Base-by-base conservation (phyloP, 2,113 vertebrate species). In the Turnix velox region DNA sequence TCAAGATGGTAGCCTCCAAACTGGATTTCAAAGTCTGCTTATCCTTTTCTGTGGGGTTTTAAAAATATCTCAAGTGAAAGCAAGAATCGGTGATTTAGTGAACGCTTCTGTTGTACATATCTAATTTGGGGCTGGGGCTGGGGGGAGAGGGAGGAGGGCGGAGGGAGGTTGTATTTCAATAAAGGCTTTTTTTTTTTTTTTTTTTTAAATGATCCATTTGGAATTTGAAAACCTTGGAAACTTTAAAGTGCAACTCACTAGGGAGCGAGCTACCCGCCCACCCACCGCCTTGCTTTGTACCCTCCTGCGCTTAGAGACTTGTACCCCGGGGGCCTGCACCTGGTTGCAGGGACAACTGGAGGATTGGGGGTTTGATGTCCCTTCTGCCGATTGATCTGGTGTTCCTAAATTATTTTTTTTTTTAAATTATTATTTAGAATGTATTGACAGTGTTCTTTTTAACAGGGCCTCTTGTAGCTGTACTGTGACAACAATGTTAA, bases 401-500 rank as follows among this genome's bases (percentile, higher is more conserved):
- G 81, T 96, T 96, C 67, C 86, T 97, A 92, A 93, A 94, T 96
- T 94, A 35, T 58, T 58, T 88, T 95, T 93, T 95, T 97, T n/a
- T n/a, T n/a, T n/a, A n/a, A n/a, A n/a, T n/a, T n/a, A n/a, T n/a
- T n/a, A n/a, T n/a, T n/a, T n/a, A 94, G 95, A 95, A 94, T 97
- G 95, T 97, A 97, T 97, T 97, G 96, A 98, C 97, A 97, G 96
- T 97, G 97, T 97, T 97, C 96, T 97, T 97, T 96, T 97, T 96
- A 97, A 95, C 94, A 96, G 96, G 97, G 90, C 87, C 94, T 96
- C 92, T 96, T 95, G 94, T 96, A 96, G 96, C 96, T 96, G 96
- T 96, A 96, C 95, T 97, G 97, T 96, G 97, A 97, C 93, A 94
- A 96, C 88, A 96, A 27, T 96, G 95, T 97, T 97, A 96, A n/a